A percentile compares a stretch with the other conserved stretches of the same genome.
Evolutionary conservation across 2,888 invertebrate species (phyloP).

Genomic region (Mimas tiliae): DNA sequence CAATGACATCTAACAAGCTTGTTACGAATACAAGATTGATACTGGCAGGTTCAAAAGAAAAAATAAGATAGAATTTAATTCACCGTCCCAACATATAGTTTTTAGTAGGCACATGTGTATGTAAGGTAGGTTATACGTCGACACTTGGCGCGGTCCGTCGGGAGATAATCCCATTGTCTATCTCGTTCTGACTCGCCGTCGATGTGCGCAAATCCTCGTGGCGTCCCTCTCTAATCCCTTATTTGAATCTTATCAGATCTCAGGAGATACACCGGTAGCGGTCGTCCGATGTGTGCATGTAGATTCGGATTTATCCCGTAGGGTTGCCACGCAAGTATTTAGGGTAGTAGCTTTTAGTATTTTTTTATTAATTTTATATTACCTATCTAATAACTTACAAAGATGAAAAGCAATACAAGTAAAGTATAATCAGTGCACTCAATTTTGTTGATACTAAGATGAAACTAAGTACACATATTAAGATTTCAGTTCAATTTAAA

Average conservation of each 20-base stretch:
- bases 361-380: not conserved
- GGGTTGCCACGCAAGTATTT: slow-evolving; percentile 52
- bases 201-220: slow-evolving; percentile 74
- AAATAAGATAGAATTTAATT: slow-evolving; percentile 15
- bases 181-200: slow-evolving; percentile 65
- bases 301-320: slow-evolving; percentile 62
- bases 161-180: slow-evolving; percentile 76
- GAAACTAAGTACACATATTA: too few relatives aligned
- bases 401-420: not conserved
- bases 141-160: slow-evolving; percentile 73
- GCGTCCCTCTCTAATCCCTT: slow-evolving; percentile 82
- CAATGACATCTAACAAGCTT: too few relatives aligned
- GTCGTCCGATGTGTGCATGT: slow-evolving; percentile 71
- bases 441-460: too few relatives aligned
- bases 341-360: not conserved
- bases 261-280: slow-evolving; percentile 80
- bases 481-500: too few relatives aligned
- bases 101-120: slow-evolving; percentile 26
- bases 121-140: slow-evolving; percentile 45
- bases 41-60: not conserved
- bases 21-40: too few relatives aligned
- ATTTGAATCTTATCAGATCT: slow-evolving; percentile 86
- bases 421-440: too few relatives aligned
- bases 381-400: too few relatives aligned
- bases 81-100: slow-evolving; percentile 5